Evolutionary conservation across 1,140 invertebrate genomes (phyloP).

Genomic region (Himalopsyche phryganea): DNA sequence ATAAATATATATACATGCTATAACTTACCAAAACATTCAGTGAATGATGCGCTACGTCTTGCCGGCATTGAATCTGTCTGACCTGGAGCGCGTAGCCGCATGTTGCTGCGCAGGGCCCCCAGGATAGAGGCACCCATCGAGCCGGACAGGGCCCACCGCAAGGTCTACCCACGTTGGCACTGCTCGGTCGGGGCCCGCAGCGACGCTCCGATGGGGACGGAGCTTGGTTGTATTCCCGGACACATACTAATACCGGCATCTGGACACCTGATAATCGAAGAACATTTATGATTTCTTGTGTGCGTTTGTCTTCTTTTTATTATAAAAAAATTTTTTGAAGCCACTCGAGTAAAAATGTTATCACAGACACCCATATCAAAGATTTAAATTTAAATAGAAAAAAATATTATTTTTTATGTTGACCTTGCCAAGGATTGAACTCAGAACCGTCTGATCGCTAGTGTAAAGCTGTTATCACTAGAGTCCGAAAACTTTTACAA

Average conservation of each 20-base stretch:
- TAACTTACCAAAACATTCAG: constrained; percentile 25
- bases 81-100: constrained; percentile 43
- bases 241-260: constrained; percentile 16
- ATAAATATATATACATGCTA: too few relatives aligned
- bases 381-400: too few relatives aligned
- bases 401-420: too few relatives aligned
- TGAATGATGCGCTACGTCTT: constrained; percentile 17
- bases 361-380: too few relatives aligned
- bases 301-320: too few relatives aligned
- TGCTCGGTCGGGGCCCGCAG: constrained; percentile 15
- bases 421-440: too few relatives aligned
- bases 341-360: too few relatives aligned
- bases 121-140: constrained; percentile 46
- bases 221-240: constrained; percentile 21
- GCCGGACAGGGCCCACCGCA: constrained; percentile 44
- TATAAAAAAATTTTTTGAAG: too few relatives aligned
- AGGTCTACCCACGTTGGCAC: constrained; percentile 32
- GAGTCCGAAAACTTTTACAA: too few relatives aligned
- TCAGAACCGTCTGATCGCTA: too few relatives aligned
- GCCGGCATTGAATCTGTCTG: constrained; percentile 20
- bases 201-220: constrained; percentile 23
- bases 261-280: constrained; percentile 18
- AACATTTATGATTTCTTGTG: too few relatives aligned
- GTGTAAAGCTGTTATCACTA: too few relatives aligned
- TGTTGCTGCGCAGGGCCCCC: constrained; percentile 47